phyloP scores from a whole-genome alignment of 2,113 vertebrate species.

The Cinclus cinclus region DNA sequence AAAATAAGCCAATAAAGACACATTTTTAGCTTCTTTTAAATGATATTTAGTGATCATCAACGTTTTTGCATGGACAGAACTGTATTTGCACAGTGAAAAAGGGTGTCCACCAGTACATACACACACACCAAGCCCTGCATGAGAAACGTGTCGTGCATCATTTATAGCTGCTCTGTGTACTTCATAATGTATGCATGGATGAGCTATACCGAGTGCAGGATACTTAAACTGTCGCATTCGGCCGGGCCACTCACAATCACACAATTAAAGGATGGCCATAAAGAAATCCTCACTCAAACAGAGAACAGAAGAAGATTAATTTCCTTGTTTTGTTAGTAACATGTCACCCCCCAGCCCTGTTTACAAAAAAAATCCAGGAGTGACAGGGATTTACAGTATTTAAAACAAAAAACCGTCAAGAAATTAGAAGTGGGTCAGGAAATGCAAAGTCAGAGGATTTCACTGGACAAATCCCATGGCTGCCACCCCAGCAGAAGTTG shows the following conservation, averaged over 20 bases:
- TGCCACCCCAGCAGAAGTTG: not conserved
- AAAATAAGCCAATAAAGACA: not conserved
- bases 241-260: not conserved
- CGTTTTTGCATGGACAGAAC: not conserved
- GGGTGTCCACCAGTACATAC: not conserved
- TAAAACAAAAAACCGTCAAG: not conserved
- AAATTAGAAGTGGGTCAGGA: not conserved
- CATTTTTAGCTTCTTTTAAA: conserved; percentile 2
- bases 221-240: not conserved
- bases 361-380: not conserved
- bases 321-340: not conserved
- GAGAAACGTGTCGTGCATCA: not conserved
- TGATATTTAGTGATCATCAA: not conserved
- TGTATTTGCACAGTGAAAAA: not conserved
- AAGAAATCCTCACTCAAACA: not conserved
- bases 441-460: not conserved
- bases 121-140: not conserved
- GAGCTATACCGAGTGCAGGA: not conserved
- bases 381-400: not conserved
- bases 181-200: not conserved
- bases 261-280: not conserved
- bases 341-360: rapidly evolving
- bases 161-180: not conserved
- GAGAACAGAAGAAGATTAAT: not conserved
- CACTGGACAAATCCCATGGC: not conserved